phyloP scores from a whole-genome alignment of 2,113 vertebrate species.

The Amblyopsis rosae region DNA sequence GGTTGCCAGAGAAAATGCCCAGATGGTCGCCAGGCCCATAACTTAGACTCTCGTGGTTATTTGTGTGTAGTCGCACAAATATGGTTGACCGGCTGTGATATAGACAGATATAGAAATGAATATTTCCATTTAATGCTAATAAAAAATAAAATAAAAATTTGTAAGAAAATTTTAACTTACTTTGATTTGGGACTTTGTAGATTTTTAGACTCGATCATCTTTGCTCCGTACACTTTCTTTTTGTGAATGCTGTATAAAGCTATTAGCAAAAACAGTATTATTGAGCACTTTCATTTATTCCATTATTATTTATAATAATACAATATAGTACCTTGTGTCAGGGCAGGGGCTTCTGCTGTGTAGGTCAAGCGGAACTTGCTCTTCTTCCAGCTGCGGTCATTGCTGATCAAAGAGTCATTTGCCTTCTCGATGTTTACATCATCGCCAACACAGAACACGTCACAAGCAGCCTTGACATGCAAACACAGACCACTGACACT shows the following conservation, averaged over 20 bases:
- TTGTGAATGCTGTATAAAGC: conserved; percentile 90
- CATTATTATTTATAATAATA: no score
- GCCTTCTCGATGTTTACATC: conserved; percentile 98
- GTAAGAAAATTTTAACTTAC: conserved; percentile 61
- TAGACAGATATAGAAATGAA: conserved; percentile 12
- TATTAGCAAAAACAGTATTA: conserved; percentile 54
- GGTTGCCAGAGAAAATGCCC: conserved; percentile 92
- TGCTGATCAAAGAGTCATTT: conserved; percentile 94
- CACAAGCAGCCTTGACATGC: conserved; percentile 87
- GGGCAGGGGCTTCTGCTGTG: conserved; percentile 85
- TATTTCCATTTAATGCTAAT: background rate
- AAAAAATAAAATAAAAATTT: background rate
- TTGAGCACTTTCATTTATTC: background rate
- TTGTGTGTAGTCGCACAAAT: conserved; percentile 89
- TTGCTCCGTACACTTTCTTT: conserved; percentile 88
- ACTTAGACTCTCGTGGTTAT: conserved; percentile 83
- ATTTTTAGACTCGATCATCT: conserved; percentile 88
- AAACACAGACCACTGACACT: background rate
- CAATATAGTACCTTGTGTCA: conserved; percentile 83
- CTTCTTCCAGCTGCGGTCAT: conserved; percentile 97
- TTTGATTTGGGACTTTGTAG: conserved; percentile 93
- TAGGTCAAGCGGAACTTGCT: conserved; percentile 94
- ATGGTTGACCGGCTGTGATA: conserved; percentile 87
- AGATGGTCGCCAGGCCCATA: conserved; percentile 95
- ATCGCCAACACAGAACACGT: conserved; percentile 96